Evolutionary conservation across 53 echinoderm and acorn worm genomes (phyloP).

Genomic region (Echinometra lucunter): DNA sequence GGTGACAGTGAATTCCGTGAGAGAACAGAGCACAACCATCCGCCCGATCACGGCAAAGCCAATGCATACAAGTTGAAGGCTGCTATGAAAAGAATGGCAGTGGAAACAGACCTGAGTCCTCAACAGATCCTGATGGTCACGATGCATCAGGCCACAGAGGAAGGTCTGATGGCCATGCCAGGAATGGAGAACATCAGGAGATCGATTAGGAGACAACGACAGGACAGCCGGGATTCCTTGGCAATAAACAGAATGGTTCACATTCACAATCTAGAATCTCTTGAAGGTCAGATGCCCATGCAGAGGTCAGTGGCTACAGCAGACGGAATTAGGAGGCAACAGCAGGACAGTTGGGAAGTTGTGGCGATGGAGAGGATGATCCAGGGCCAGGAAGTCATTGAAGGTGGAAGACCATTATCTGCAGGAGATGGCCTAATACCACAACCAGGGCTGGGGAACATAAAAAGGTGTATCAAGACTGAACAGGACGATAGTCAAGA

Average conservation of each 20-base stretch:
- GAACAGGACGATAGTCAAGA: background rate
- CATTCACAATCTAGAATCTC: background rate
- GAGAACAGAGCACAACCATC: slow-evolving; percentile 53
- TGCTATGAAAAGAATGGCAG: slow-evolving; percentile 58
- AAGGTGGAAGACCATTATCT: background rate
- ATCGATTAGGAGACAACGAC: slow-evolving; percentile 55
- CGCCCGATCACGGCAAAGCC: slow-evolving; percentile 46
- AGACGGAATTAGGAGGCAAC: background rate
- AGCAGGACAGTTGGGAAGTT: background rate
- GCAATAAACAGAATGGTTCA: background rate
- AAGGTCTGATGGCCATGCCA: slow-evolving; percentile 53
- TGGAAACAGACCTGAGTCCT: slow-evolving; percentile 50
- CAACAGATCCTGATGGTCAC: slow-evolving; percentile 47
- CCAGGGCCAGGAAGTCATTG: background rate
- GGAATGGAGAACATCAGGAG: slow-evolving; percentile 41
- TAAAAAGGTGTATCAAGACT: background rate
- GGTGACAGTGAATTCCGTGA: slow-evolving; percentile 3
- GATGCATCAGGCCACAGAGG: slow-evolving; percentile 33
- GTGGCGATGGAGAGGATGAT: background rate
- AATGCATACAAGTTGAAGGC: slow-evolving; percentile 55
- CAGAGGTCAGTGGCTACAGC: background rate
- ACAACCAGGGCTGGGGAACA: background rate
- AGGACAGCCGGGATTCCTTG: background rate
- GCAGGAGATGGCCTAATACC: background rate
- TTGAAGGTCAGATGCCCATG: background rate